A percentile compares a stretch with the other conserved stretches of the same genome.
phyloP scores from a whole-genome alignment of 2,888 invertebrate genomes.

The Rotaria magnacalcarata region DNA sequence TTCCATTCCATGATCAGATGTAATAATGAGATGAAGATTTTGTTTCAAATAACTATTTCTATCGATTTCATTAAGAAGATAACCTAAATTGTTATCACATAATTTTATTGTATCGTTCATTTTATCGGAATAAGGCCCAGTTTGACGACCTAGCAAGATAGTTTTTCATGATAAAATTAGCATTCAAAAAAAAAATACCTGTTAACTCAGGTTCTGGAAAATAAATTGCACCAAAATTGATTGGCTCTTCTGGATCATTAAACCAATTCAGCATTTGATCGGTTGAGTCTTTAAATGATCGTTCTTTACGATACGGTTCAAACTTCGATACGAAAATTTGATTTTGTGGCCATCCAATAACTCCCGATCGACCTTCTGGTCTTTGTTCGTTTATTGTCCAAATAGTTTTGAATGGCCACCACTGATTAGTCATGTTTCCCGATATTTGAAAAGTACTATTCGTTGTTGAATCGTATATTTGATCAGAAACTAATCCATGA shows the following conservation, averaged over 20 bases:
- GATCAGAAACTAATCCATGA: slow-evolving; percentile 41
- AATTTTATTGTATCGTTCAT: slow-evolving; percentile 62
- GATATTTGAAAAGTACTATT: slow-evolving; percentile 34
- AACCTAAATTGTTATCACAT: slow-evolving; percentile 39
- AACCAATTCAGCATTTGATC: slow-evolving; percentile 32
- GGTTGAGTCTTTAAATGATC: slow-evolving; percentile 31
- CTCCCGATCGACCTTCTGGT: background rate
- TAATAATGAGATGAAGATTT: slow-evolving; percentile 34
- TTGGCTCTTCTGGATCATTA: background rate
- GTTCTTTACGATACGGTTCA: slow-evolving; percentile 14
- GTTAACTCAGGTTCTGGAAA: slow-evolving; percentile 69
- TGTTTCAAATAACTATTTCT: background rate
- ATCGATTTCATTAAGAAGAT: slow-evolving; percentile 38
- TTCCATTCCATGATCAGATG: slow-evolving; percentile 44
- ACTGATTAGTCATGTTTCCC: background rate
- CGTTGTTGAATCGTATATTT: slow-evolving; percentile 38
- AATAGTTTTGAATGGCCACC: slow-evolving; percentile 37
- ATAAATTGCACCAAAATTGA: slow-evolving; percentile 68
- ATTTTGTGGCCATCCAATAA: slow-evolving; percentile 34
- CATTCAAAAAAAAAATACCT: background rate
- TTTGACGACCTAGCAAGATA: slow-evolving; percentile 62
- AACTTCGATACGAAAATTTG: background rate
- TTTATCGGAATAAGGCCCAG: slow-evolving; percentile 60
- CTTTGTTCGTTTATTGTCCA: slow-evolving; percentile 23
- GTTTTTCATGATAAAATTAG: no score